Base-by-base conservation (phyloP, 2,888 invertebrate genomes). In the Lithosia quadra region DNA sequence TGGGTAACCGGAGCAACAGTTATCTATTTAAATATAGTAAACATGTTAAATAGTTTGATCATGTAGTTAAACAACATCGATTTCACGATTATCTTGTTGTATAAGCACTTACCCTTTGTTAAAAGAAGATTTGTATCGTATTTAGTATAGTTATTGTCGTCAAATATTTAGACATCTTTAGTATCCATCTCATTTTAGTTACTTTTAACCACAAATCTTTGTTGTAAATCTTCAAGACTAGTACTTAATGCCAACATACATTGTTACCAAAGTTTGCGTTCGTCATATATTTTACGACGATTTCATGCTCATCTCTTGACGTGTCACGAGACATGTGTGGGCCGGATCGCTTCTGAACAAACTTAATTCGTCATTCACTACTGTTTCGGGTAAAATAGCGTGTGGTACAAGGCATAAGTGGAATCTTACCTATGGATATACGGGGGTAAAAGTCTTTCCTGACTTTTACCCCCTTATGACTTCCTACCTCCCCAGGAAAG, bases 311-410 rank as follows among this genome's bases (percentile, higher is more conserved):
- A 64, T 71, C 63, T 57, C 63, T 72, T 78, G 75, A 78, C 75
- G 70, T 74, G 76, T 66, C 71, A 68, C 13, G 55, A 22, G 72
- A 68, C 68, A 69, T 71, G 65, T 73, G 68, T 62, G 72, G 63
- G 68, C 67, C 65, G 71, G 66, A 72, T 67, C 63, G 67, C 58
- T 68, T 71, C 60, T 70, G 65, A 61, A 69, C 71, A 67, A 77
- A 79, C 72, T 75, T 80, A 78, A 86, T 83, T 82, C 81, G 76
- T 83, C 79, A 80, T 79, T 80, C 84, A 67, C 74, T 82, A 77
- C 83, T 85, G 82, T 79, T 83, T 72, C 80, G 77, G 77, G 65
- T 67, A 78, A 77, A 67, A 62, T 2, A 28, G 21, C 1, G 15
- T 28, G 15, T 63, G 69, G 72, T 64, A 15, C 43, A n/a, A 63